Conservation (phyloP, 2,113 vertebrate species). For the Saguinus midas region DNA sequence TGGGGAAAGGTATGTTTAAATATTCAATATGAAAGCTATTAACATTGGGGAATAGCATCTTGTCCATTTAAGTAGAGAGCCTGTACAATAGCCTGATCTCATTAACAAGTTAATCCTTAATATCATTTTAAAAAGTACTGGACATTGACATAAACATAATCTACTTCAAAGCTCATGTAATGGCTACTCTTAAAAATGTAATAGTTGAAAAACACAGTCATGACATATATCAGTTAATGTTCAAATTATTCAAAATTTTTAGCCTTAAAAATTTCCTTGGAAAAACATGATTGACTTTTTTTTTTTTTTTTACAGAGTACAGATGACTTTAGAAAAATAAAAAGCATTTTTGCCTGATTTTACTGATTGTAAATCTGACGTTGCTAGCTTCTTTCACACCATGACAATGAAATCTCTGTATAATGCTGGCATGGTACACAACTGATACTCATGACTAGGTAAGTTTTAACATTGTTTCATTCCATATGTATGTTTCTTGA, state of each 20-base stretch:
- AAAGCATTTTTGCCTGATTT: neutral
- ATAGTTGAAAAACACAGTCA: neutral
- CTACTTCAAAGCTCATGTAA: neutral
- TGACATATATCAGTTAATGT: neutral
- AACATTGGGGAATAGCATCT: neutral
- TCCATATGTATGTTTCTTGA: neutral
- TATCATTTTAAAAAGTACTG: neutral
- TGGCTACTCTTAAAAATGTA: neutral
- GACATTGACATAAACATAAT: neutral
- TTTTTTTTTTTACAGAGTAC: neutral
- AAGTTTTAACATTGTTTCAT: neutral
- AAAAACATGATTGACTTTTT: neutral
- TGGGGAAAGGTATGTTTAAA: neutral
- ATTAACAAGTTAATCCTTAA: constrained; percentile 25
- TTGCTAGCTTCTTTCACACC: neutral
- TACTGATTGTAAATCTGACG: neutral
- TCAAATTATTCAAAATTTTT: neutral
- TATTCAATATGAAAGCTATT: constrained; percentile 18
- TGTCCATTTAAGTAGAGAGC: neutral
- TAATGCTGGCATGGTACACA: neutral
- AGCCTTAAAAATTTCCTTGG: neutral
- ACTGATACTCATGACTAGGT: neutral
- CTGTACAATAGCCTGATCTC: neutral
- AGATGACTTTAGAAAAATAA: neutral
- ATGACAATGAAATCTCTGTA: neutral